These are phyloP conservation scores for Ptiloglossa arizonensis DNA, from an alignment of 1,140 invertebrate genomes.

Conservation along the genomic window DNA sequence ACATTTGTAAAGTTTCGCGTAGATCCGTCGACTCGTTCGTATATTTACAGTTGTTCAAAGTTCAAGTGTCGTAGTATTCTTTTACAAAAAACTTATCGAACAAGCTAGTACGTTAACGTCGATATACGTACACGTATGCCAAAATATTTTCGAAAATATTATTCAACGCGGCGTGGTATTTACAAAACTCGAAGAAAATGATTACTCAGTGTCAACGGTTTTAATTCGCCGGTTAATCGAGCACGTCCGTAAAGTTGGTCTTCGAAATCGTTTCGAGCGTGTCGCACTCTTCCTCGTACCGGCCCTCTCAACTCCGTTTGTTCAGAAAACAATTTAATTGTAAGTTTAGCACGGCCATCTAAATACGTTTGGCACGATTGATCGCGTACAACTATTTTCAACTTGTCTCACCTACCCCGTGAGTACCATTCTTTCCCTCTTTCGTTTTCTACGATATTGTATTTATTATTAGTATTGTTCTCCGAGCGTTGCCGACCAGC, in stretches of 20 bases:
- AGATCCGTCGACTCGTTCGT: no score
- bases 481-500: background rate
- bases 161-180: no score
- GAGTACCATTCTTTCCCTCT: background rate
- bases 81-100: no score
- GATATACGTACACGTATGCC: no score
- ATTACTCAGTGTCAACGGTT: background rate
- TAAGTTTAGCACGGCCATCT: conserved; percentile 51
- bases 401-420: conserved; percentile 17
- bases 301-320: conserved; percentile 42
- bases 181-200: no score
- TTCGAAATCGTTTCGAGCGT: background rate
- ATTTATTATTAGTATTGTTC: conserved; percentile 13
- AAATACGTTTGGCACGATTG: conserved; percentile 38
- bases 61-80: no score
- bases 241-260: background rate
- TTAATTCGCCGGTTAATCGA: conserved; percentile 24
- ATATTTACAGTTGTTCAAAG: no score
- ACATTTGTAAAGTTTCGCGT: no score
- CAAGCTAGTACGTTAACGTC: no score
- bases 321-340: conserved; percentile 58
- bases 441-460: background rate
- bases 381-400: conserved; percentile 57
- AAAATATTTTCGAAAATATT: no score
- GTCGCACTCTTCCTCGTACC: conserved; percentile 3